Conservation (phyloP, 2,888 invertebrate species). For the Orthosia gothica region DNA sequence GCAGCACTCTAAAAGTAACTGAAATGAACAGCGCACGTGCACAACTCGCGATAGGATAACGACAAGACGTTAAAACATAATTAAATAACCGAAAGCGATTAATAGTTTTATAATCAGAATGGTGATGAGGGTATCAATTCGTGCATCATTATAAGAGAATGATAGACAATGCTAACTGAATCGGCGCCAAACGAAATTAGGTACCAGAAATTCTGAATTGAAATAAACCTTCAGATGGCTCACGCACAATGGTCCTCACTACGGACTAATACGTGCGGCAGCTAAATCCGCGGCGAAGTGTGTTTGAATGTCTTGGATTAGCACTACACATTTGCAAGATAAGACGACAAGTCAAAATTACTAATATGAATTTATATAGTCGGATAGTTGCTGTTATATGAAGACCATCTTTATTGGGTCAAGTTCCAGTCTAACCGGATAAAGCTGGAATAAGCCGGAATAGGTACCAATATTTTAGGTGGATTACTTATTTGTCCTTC, state of each 20-base stretch:
- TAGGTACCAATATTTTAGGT: neutral
- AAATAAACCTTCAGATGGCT: neutral
- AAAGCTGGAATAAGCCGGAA: no score
- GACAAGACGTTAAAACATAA: slow-evolving; percentile 45
- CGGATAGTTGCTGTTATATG: neutral
- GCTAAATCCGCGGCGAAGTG: neutral
- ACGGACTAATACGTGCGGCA: no score
- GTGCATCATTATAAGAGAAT: neutral
- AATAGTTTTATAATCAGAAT: slow-evolving; percentile 15
- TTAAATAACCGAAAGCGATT: slow-evolving; percentile 27
- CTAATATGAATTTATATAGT: neutral
- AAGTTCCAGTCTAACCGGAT: neutral
- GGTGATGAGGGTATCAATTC: slow-evolving; percentile 12
- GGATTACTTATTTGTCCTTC: neutral
- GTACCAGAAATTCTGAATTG: neutral
- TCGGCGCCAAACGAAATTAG: neutral
- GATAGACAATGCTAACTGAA: neutral
- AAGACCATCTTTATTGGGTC: neutral
- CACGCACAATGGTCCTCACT: no score
- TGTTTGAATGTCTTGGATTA: neutral
- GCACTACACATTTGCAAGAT: neutral
- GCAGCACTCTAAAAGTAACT: slow-evolving; percentile 58
- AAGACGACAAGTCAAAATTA: neutral
- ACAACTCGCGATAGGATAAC: slow-evolving; percentile 61
- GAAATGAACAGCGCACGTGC: slow-evolving; percentile 48